These are phyloP conservation scores for Cheilosia vernalis DNA, from an alignment of 2,888 invertebrate species.

Conservation along the genomic window DNA sequence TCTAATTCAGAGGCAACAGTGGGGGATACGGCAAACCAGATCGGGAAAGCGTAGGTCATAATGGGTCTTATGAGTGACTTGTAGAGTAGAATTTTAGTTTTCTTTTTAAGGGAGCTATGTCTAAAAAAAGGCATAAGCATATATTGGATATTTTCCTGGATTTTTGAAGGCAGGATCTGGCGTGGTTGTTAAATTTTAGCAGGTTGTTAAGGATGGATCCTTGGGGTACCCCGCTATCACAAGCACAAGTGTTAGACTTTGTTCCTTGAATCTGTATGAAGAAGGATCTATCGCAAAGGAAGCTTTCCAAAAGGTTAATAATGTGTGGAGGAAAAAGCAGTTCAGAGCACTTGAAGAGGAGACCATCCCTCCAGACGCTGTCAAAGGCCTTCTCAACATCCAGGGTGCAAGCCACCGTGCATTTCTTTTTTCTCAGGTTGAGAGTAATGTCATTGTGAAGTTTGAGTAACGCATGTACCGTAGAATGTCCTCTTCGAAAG, in stretches of 20 bases:
- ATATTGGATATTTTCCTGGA: not conserved
- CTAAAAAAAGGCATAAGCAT: not conserved
- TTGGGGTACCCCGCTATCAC: too few species aligned
- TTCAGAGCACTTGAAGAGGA: conserved; percentile 1
- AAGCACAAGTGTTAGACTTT: too few species aligned
- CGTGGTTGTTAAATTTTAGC: too few species aligned
- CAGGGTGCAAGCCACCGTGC: conserved; percentile 24
- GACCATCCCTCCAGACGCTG: conserved; percentile 16
- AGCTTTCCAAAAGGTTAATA: too few species aligned
- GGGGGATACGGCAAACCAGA: not conserved
- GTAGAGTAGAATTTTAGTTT: not conserved
- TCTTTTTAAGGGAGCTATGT: not conserved
- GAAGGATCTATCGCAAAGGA: too few species aligned
- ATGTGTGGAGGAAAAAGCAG: too few species aligned
- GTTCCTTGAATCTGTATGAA: too few species aligned
- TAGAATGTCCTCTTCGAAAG: too few species aligned
- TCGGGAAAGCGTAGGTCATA: not conserved
- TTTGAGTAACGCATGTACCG: conserved; percentile 13
- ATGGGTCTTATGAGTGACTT: conserved; percentile 8
- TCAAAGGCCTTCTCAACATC: conserved; percentile 17
- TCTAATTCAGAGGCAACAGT: not conserved
- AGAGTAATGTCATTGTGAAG: not conserved
- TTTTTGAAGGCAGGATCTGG: too few species aligned
- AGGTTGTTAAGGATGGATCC: too few species aligned
- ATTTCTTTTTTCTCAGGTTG: conserved; percentile 27